Conservation (phyloP, 2,888 invertebrate genomes). For the Drosophila macrospina region DNA sequence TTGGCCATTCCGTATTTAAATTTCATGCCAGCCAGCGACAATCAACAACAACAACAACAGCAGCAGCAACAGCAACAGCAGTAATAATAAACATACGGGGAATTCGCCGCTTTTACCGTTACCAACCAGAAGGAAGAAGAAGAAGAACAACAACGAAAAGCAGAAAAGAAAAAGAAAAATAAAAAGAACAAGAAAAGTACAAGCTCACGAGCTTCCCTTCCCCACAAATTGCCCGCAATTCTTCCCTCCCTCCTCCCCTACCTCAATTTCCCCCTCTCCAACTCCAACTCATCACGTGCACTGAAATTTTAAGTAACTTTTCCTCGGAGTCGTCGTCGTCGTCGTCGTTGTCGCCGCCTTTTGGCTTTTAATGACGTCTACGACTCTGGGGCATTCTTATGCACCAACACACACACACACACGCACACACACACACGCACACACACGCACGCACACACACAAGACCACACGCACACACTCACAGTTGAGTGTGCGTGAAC, state of each 20-base stretch:
- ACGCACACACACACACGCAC: slow-evolving; percentile 44
- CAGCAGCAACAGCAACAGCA: slow-evolving; percentile 26
- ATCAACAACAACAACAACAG: not conserved
- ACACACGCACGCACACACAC: not conserved
- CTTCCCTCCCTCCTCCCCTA: not conserved
- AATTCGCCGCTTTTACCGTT: slow-evolving; percentile 49
- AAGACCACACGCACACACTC: not conserved
- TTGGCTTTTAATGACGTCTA: slow-evolving; percentile 78
- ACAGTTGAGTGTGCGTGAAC: slow-evolving; percentile 47
- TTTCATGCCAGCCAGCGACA: slow-evolving; percentile 33
- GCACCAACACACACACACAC: slow-evolving; percentile 60
- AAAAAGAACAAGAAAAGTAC: slow-evolving; percentile 30
- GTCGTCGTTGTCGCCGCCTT: slow-evolving; percentile 54
- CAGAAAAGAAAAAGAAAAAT: no score
- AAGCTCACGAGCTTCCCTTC: slow-evolving; percentile 24
- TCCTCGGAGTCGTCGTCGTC: slow-evolving; percentile 53
- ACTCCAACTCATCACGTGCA: slow-evolving; percentile 69
- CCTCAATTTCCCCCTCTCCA: slow-evolving; percentile 23
- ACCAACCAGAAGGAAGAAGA: slow-evolving; percentile 53
- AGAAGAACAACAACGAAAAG: slow-evolving; percentile 23
- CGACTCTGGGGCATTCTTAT: slow-evolving; percentile 76
- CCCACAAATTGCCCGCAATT: not conserved
- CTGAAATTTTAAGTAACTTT: slow-evolving; percentile 80
- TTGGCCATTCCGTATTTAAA: slow-evolving; percentile 54
- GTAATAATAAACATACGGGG: slow-evolving; percentile 40